These are phyloP conservation scores for Sycon ciliatum DNA, from an alignment of 37 sponge, comb jelly and placozoan species.

Conservation along the genomic window DNA sequence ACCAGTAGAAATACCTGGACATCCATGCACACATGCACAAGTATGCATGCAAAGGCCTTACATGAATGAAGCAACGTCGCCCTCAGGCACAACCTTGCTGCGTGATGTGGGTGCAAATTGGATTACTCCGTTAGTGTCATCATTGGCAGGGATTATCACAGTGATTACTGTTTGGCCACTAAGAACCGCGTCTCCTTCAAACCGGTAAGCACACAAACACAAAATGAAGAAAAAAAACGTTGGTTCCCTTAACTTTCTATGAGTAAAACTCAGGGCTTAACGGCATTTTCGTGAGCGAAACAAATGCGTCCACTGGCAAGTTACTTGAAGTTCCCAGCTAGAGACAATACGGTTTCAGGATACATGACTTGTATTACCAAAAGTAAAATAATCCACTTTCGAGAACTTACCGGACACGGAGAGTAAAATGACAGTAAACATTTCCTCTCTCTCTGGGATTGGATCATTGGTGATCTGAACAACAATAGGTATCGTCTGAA, in stretches of 20 bases:
- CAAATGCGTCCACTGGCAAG: conserved; percentile 17
- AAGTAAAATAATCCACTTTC: too few relatives aligned
- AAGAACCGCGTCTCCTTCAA: conserved; percentile 60
- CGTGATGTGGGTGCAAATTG: conserved; percentile 34
- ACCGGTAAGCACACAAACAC: neutral
- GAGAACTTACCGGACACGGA: too few relatives aligned
- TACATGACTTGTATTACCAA: too few relatives aligned
- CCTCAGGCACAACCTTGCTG: too few relatives aligned
- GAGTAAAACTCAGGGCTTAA: neutral
- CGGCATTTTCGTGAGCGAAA: conserved; percentile 23
- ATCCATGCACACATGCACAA: too few relatives aligned
- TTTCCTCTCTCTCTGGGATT: conserved; percentile 36
- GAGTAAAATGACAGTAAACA: conserved; percentile 28
- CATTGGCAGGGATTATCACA: conserved; percentile 44
- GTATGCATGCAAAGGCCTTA: too few relatives aligned
- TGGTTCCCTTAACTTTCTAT: neutral
- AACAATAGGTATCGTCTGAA: neutral
- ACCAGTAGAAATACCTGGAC: too few relatives aligned
- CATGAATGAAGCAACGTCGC: too few relatives aligned
- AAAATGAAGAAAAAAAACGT: neutral
- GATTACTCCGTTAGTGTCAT: conserved; percentile 78
- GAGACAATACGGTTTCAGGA: too few relatives aligned
- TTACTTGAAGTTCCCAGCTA: too few relatives aligned
- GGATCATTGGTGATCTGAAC: neutral
- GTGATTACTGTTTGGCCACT: conserved; percentile 18